These are phyloP conservation scores for Cyphomyrus plagiostoma DNA, from an alignment of 2,113 vertebrate species.

Conservation along the genomic window DNA sequence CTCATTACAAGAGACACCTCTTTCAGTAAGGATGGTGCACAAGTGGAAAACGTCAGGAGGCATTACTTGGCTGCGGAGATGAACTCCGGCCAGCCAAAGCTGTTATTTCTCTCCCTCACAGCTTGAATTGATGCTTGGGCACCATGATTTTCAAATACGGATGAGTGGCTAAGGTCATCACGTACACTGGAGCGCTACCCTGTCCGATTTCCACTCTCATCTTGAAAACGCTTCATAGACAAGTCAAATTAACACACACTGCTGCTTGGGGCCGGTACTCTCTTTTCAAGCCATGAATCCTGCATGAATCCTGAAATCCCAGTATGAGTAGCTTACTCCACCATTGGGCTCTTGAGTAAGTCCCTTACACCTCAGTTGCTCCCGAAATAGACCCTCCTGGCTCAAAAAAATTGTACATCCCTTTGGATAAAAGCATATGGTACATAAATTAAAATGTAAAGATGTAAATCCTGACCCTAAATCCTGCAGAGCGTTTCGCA, in stretches of 20 bases:
- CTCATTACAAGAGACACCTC: background rate
- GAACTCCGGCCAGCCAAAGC: background rate
- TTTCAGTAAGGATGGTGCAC: background rate
- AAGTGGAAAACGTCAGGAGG: background rate
- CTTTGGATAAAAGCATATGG: background rate
- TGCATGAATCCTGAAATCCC: background rate
- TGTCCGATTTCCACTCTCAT: background rate
- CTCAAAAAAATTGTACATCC: background rate
- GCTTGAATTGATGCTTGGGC: background rate
- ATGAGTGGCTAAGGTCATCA: background rate
- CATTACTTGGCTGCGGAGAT: background rate
- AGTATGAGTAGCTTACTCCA: background rate
- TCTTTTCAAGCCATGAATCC: background rate
- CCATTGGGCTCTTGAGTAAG: background rate
- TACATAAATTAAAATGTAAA: background rate
- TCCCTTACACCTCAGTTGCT: background rate
- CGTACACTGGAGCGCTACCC: background rate
- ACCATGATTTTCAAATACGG: background rate
- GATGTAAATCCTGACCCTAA: background rate
- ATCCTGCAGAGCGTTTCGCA: background rate
- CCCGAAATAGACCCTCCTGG: background rate
- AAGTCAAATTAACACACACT: background rate
- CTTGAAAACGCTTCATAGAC: background rate
- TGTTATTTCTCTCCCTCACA: background rate
- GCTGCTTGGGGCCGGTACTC: background rate